Base-by-base conservation (phyloP, 2,888 invertebrate genomes). In the Actias luna region DNA sequence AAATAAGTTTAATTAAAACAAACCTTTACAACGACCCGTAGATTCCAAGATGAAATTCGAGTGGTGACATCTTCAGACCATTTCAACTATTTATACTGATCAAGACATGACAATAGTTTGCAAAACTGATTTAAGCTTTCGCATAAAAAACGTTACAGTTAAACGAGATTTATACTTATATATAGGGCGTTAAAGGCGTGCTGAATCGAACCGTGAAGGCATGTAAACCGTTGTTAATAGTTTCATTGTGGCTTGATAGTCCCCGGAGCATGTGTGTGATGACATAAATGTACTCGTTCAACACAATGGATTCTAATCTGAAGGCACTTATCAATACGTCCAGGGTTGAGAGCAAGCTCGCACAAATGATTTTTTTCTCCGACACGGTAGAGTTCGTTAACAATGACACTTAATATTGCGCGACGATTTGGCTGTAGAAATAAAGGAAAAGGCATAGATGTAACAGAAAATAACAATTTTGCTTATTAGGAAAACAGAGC, bases 11-110 rank as follows among this genome's bases (percentile, higher is more conserved):
- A 29, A 29, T 29, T 8, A 55, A 29, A 16, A 55, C 55, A 55
- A 27, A 55, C 55, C 55, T 55, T 22, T 27, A 29, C 7, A 29
- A 55, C 55, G 55, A 55, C 55, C n/a, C 29, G 1, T 74, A 62
- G 29, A 55, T 55, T 55, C 55, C 8, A 29, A 29, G 69, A 65
- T 62, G 68, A 71, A 69, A 77, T 63, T 69, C 71, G 73, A 87
- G 84, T 89, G 87, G 46, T 62, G 71, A 81, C 68, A 77, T 72
- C 72, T 75, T 70, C 58, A 66, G 72, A 69, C 50, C 67, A 65
- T 68, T 66, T 63, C 79, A 77, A 72, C 76, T 86, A 87, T 89
- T 84, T 89, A 88, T 89, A 89, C 79, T 58, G 63, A 31, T 39
- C 55, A 29, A 33, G 60, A 25, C 46, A 55, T 55, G 55, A 55